Conservation (phyloP, 2,888 invertebrate genomes). For the Metallyticus violacea region DNA sequence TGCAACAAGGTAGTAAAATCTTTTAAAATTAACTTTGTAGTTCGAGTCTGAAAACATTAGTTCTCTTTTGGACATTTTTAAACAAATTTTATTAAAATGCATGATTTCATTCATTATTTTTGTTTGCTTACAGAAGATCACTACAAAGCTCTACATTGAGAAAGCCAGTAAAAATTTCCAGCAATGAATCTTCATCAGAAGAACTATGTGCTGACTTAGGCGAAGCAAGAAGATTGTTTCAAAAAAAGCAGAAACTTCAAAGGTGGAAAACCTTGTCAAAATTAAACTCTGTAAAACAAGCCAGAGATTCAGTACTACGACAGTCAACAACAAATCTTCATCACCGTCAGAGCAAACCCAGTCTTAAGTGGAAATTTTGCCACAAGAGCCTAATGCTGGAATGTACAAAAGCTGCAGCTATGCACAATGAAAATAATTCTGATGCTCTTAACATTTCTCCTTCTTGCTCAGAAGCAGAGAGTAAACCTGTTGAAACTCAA, state of each 20-base stretch:
- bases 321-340: neutral
- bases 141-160: neutral
- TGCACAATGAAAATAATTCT: neutral
- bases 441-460: neutral
- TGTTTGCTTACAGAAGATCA: neutral
- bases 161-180: neutral
- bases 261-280: neutral
- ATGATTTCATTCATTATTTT: neutral
- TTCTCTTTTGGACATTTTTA: neutral
- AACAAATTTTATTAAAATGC: too few species aligned
- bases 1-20: too few species aligned
- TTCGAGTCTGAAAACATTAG: too few species aligned
- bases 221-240: neutral
- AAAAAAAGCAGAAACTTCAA: neutral
- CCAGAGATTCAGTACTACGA: neutral
- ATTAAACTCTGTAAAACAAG: neutral
- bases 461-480: conserved; percentile 2
- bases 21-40: too few species aligned
- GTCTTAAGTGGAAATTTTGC: conserved; percentile 10
- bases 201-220: neutral
- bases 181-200: neutral
- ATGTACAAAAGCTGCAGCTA: neutral
- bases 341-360: neutral
- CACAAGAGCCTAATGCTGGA: neutral
- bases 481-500: neutral